These are phyloP conservation scores for Anguilla marmorata DNA, from an alignment of 2,797 vertebrate species.

Conservation along the genomic window DNA sequence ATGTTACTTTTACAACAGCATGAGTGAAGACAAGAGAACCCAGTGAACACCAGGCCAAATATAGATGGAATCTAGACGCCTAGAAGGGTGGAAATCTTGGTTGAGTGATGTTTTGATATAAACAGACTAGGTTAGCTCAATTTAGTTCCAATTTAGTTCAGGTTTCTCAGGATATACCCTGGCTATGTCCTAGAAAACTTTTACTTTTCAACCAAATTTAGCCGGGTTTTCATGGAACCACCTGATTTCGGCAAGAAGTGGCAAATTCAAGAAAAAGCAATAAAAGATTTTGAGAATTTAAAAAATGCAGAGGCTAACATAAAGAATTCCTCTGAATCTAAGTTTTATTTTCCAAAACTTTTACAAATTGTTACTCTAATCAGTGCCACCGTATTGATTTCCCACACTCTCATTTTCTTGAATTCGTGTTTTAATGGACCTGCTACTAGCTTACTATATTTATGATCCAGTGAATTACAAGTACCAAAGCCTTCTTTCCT, in stretches of 20 bases:
- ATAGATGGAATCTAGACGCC: no score
- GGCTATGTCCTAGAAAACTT: not conserved
- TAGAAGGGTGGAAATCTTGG: no score
- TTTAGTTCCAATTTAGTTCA: no score
- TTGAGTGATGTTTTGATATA: no score
- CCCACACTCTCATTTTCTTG: not conserved
- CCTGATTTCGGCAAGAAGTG: not conserved
- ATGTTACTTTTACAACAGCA: not conserved
- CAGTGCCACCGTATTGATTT: not conserved
- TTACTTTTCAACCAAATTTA: not conserved
- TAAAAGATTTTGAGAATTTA: no score
- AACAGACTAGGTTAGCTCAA: no score
- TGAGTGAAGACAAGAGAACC: not conserved
- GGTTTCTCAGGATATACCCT: no score
- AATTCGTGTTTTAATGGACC: not conserved
- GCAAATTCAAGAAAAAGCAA: no score
- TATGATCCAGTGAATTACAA: not conserved
- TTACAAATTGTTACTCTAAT: not conserved
- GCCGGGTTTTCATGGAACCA: no score
- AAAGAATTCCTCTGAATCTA: not conserved
- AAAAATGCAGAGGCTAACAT: not conserved
- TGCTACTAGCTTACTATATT: not conserved
- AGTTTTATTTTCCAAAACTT: not conserved
- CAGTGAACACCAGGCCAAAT: no score
- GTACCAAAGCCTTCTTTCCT: not conserved